Evolutionary conservation across 2,797 vertebrate species (phyloP).

Genomic region (Esox masquinongy): DNA sequence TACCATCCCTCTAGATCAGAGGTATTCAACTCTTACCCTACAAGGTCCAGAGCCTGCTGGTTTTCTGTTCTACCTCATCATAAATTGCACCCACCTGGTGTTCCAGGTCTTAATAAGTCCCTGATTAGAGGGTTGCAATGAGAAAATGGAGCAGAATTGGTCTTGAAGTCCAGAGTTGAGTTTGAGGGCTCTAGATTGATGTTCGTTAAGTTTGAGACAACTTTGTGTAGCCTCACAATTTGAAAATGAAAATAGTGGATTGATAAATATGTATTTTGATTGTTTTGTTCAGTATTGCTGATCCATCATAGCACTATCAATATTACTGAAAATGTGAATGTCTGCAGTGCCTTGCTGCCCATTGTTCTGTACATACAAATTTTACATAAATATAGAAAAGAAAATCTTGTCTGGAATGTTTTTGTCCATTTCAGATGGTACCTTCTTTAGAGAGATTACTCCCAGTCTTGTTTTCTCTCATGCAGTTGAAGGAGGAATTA

Average conservation of each 20-base stretch:
- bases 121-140: too few species aligned
- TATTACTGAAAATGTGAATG: slow-evolving; percentile 54
- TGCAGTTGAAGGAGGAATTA: neutral
- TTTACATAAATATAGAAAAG: slow-evolving; percentile 77
- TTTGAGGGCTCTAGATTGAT: slow-evolving; percentile 5
- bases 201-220: slow-evolving; percentile 21
- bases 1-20: slow-evolving; percentile 22
- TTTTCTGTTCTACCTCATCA: too few species aligned
- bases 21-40: too few species aligned
- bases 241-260: slow-evolving; percentile 40
- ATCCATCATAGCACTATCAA: slow-evolving; percentile 66
- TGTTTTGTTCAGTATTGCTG: slow-evolving; percentile 50
- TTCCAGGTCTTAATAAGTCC: too few species aligned
- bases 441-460: neutral
- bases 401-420: slow-evolving; percentile 32
- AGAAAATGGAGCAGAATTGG: too few species aligned
- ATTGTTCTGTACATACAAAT: slow-evolving; percentile 77
- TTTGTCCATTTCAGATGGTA: slow-evolving; percentile 8
- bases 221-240: slow-evolving; percentile 33
- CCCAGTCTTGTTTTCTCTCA: neutral
- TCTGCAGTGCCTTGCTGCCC: slow-evolving; percentile 61
- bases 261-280: slow-evolving; percentile 43
- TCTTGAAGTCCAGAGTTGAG: too few species aligned
- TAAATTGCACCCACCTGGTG: too few species aligned
- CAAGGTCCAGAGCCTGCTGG: too few species aligned